Evolutionary conservation across 2,797 vertebrate species (phyloP), one percentile per base, ranked within the genome.

Genomic region (Coregonus sp.): DNA sequence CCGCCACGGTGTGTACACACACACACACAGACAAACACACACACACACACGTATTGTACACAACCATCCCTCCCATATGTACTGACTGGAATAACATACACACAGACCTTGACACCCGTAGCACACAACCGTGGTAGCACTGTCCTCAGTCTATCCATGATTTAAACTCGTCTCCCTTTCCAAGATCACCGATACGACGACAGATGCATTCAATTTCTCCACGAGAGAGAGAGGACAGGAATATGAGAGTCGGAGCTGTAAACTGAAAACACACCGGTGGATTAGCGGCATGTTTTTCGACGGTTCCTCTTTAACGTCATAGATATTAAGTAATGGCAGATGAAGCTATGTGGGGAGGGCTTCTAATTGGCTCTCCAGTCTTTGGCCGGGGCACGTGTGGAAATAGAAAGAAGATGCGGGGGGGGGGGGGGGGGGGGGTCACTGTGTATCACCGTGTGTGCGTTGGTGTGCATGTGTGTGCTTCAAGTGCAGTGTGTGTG

Each of bases 281-380:
- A 92, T 92, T 87, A 88, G 86, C 74, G 69, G 74, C 69, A 87
- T 85, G 86, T 92, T 90, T 89, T 89, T 77, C 76, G 85, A 89
- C 84, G 86, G 83, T 82, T 85, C 80, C 74, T 84, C 86, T 89
- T 89, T 89, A 92, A 90, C 92, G 91, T 94, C 92, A 94, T 86
- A 82, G 76, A 68, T 86, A 89, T 92, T 92, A 93, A 93, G 86
- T 89, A 90, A 91, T 89, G 87, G 82, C 93, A 93, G 92, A 91
- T 93, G 90, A 92, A 85, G 80, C 72, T 70, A 77, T 77, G 35
- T 59, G 67, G 79, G 77, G 71, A 74, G 56, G 68, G 68, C 63
- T 63, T 80, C 73, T 54, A 83, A 88, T 84, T 87, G 82, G 84
- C 83, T 81, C 78, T 81, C 71, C 52, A 54, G 69, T 84, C 70